Evolutionary conservation across 1,140 invertebrate genomes (phyloP), one percentile per base, ranked within the genome.

Genomic region (Cephus cinctus): DNA sequence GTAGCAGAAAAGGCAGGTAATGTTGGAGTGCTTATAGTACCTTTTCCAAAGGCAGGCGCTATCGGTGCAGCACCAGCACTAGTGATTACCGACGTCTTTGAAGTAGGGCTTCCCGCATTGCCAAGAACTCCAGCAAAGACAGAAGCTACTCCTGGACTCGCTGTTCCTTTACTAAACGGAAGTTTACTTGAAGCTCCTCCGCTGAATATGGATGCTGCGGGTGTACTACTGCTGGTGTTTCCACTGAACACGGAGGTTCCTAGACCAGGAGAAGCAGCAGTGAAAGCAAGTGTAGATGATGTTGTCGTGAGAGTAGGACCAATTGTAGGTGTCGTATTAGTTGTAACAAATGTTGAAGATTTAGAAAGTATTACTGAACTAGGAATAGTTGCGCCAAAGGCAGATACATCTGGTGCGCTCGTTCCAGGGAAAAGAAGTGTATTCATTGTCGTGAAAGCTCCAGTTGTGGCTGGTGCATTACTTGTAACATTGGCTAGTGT

Each of bases 231-330:
- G 41, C 15, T 11, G 42, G 9, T 19, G 39, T 15, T 25, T 12
- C 12, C 4, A 20, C 6, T 19, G 40, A n/a, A 14, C 52, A 44
- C 39, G 41, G 15, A 22, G 34, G n/a, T n/a, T n/a, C n/a, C n/a
- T n/a, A n/a, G n/a, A n/a, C n/a, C n/a, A 21, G 32, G 31, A 12
- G 25, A 9, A 16, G 25, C 12, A 20, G 30, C 21, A 35, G 22
- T 25, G 6, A 27, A 36, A 34, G 30, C 2, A 14, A 25, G 5
- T 36, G 25, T 5, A 11, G 41, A 23, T 16, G 30, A 16, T 22
- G 15, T 22, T 2, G 5, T 14, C 8, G 14, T 25, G 11, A 30
- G 9, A 34, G n/a, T 43, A 4, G 30, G 22, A 40, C 20, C 12
- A 4, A 18, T 5, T 5, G 3, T 18, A 21, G 25, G 18, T 11